These are phyloP conservation scores for Parauchenoglanis punctatus DNA, from an alignment of 2,797 vertebrate species.

Conservation along the genomic window DNA sequence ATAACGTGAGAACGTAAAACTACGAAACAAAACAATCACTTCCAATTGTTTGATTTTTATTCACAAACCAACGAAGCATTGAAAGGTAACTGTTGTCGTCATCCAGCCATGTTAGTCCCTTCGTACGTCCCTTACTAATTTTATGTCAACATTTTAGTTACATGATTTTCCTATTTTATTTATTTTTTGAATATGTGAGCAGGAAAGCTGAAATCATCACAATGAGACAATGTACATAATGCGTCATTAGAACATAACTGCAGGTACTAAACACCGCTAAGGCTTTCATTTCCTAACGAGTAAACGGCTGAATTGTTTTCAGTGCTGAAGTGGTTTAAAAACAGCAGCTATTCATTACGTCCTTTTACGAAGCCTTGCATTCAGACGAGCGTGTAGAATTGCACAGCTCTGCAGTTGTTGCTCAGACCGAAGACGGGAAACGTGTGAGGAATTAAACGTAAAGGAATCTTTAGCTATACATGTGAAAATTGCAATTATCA, in stretches of 20 bases:
- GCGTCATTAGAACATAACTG: background rate
- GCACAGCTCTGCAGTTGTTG: background rate
- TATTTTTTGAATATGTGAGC: conserved; percentile 19
- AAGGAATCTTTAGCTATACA: conserved; percentile 24
- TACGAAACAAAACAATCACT: background rate
- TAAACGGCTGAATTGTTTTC: conserved; percentile 31
- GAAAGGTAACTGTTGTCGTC: background rate
- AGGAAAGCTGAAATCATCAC: conserved; percentile 17
- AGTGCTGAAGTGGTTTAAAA: conserved; percentile 30
- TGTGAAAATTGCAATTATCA: conserved; percentile 45
- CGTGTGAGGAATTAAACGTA: conserved; percentile 25
- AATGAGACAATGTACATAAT: conserved; percentile 1
- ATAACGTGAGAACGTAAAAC: background rate
- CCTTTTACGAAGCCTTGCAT: conserved; percentile 26
- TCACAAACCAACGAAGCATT: background rate
- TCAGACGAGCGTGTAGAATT: conserved; percentile 4
- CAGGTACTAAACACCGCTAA: conserved; percentile 24
- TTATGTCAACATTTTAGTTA: background rate
- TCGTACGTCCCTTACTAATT: background rate
- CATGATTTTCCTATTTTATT: background rate
- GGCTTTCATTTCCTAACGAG: conserved; percentile 11
- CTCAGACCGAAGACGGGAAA: conserved; percentile 21
- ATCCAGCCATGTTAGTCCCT: background rate
- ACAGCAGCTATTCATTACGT: conserved; percentile 21
- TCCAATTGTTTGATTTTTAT: background rate